These are phyloP conservation scores for Leucopsar rothschildi DNA, from an alignment of 2,113 vertebrate genomes.

Conservation along the genomic window DNA sequence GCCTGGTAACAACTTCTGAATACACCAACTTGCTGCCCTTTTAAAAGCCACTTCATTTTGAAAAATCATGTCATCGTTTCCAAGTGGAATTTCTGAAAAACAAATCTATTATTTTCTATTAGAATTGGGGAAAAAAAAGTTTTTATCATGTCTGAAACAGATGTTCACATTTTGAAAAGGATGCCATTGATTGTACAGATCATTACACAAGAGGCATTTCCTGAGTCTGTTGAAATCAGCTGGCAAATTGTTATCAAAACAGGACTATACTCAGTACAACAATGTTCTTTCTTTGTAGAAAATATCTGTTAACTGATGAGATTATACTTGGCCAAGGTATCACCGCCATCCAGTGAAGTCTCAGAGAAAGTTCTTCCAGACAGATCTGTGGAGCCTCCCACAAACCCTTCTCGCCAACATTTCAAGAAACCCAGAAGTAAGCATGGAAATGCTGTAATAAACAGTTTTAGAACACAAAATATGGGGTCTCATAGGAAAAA, in stretches of 20 bases:
- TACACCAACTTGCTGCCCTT: not conserved
- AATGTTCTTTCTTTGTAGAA: not conserved
- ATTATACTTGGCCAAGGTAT: not conserved
- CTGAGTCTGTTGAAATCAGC: not conserved
- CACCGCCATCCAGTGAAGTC: not conserved
- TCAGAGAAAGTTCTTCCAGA: not conserved
- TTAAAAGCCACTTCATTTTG: not conserved
- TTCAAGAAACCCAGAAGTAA: not conserved
- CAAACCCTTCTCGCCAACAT: not conserved
- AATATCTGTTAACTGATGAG: not conserved
- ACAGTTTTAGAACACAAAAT: not conserved
- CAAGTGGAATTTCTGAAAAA: not conserved
- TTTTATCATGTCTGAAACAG: not conserved
- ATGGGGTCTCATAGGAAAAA: not conserved
- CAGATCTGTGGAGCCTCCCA: not conserved
- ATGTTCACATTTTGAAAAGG: not conserved
- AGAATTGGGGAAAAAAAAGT: not conserved
- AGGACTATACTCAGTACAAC: not conserved
- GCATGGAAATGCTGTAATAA: not conserved
- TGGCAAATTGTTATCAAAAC: not conserved
- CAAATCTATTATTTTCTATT: not conserved
- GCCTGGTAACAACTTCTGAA: not conserved
- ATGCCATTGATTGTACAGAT: not conserved
- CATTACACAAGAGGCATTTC: not conserved
- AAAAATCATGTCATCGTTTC: not conserved